Conservation (phyloP, 2,113 vertebrate species). For the Apteryx mantelli region DNA sequence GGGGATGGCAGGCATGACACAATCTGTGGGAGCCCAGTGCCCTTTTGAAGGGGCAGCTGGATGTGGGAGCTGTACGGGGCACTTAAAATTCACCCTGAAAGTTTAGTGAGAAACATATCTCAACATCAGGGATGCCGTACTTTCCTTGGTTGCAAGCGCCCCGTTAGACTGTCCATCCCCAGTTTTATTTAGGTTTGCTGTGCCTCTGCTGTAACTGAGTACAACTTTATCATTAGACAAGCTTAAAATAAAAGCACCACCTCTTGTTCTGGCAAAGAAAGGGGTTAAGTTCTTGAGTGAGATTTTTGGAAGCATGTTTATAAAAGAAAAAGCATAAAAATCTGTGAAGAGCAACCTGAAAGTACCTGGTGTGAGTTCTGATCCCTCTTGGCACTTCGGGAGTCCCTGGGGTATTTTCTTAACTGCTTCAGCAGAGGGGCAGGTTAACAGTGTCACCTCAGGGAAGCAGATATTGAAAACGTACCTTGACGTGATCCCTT, state of each 20-base stretch:
- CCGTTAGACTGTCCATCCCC: not conserved
- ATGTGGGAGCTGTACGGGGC: not conserved
- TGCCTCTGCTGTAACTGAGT: not conserved
- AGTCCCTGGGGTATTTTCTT: not conserved
- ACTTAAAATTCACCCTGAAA: not conserved
- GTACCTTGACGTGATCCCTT: not conserved
- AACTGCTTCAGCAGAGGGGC: not conserved
- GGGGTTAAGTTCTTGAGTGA: not conserved
- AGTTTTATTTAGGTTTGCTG: not conserved
- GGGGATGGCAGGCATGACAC: not conserved
- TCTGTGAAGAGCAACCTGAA: not conserved
- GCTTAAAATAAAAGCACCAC: not conserved
- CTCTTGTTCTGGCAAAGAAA: not conserved
- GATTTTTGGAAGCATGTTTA: not conserved
- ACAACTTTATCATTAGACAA: fast-evolving
- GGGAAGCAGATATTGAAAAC: fast-evolving
- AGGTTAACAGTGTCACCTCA: not conserved
- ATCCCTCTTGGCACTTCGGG: not conserved
- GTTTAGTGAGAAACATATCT: not conserved
- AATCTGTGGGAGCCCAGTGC: not conserved
- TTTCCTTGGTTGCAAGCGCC: not conserved
- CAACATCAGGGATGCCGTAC: not conserved
- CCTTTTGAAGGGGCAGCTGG: not conserved
- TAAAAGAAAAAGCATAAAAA: not conserved
- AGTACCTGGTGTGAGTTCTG: not conserved